Base-by-base conservation (phyloP, 64 coral and sea anemone species). In the Pocillopora damicornis region DNA sequence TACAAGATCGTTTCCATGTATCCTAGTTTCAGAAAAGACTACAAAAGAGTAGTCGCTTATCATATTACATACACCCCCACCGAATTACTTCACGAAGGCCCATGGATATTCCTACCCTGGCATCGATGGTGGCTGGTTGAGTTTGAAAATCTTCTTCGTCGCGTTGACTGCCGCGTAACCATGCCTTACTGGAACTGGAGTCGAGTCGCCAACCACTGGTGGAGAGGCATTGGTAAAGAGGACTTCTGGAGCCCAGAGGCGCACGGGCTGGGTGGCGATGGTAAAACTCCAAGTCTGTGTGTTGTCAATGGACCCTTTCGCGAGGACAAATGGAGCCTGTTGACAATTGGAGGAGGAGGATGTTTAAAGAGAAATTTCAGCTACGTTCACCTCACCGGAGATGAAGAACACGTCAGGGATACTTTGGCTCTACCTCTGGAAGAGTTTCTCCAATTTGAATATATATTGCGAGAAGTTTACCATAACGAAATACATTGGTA, bases 121-220 rank as follows among this genome's bases (percentile, higher is more conserved):
- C 96, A 98, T 68, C 93, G 96, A 1, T 98, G 96, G 96, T 98
- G 80, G 72, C 79, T 98, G 3, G 75, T 98, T 37, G 10, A 92
- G 22, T 95, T 92, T 88, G 96, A 98, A 72, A 98, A 98, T 77
- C 76, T 98, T 11, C 56, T 98, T 22, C 92, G 88, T 62, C 51
- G 69, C 86, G 76, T 98, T 2, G 96, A 98, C 51, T 98, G 96
- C 63, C 96, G 96, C 2, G 90, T 98, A 11, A 98, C 90, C 30
- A 76, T 95, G 1, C 93, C 96, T 13, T 98, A 95, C 59, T 98
- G 96, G 96, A 62, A 95, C 88, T 98, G 96, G 96, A 79, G 86
- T 36, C 90, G 83, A 83, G 95, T 86, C 9, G 96, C 92, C 13
- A 13, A 73, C 17, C 68, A 87, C 35, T 81, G 86, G 64, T 95